Conservation (phyloP, 2,888 invertebrate genomes). For the Seira sanloemensis region DNA sequence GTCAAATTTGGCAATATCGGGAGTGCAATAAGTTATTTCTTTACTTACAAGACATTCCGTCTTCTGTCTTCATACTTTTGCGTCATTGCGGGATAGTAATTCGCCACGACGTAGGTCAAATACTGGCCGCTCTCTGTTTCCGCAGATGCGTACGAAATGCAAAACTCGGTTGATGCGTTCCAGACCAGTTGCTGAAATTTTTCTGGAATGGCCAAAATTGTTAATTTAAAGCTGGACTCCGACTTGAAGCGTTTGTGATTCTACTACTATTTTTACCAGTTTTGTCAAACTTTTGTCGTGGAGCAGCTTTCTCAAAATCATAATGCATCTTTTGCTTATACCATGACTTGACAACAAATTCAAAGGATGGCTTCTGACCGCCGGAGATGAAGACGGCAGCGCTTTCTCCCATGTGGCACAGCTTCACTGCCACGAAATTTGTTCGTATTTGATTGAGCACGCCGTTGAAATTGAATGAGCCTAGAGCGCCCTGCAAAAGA, state of each 20-base stretch:
- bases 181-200: conserved; percentile 65
- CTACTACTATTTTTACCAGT: background rate
- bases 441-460: background rate
- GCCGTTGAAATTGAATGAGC: conserved; percentile 32
- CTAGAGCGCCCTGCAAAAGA: conserved; percentile 37
- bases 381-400: conserved; percentile 17
- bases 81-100: conserved; percentile 61
- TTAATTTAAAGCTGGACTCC: background rate
- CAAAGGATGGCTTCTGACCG: background rate
- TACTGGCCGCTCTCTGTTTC: conserved; percentile 33
- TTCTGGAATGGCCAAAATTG: conserved; percentile 25
- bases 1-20: background rate
- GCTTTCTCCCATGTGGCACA: conserved; percentile 39
- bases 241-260: background rate
- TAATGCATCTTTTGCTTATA: conserved; percentile 33
- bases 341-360: conserved; percentile 19
- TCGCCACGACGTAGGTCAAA: conserved; percentile 63
- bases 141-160: conserved; percentile 57
- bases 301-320: conserved; percentile 32
- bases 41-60: conserved; percentile 48
- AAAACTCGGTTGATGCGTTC: conserved; percentile 61
- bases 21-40: background rate
- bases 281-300: too few species aligned
- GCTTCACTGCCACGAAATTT: conserved; percentile 19
- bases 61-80: background rate